These are phyloP conservation scores for Podarcis cretensis DNA, from an alignment of 2,113 vertebrate genomes.

Conservation along the genomic window DNA sequence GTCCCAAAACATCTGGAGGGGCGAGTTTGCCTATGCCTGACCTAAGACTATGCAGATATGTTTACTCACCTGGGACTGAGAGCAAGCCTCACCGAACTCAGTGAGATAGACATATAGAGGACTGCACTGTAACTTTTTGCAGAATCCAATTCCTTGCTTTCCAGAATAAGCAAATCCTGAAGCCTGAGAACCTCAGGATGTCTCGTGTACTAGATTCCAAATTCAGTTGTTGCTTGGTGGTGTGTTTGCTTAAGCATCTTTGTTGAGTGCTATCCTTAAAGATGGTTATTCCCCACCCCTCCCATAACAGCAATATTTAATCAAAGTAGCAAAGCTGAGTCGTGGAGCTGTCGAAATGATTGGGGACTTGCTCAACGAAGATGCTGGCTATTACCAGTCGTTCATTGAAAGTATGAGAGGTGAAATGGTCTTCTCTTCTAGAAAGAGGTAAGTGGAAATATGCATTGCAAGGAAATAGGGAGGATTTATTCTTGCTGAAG, in stretches of 20 bases:
- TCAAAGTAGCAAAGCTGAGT: constrained; percentile 55
- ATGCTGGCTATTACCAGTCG: constrained; percentile 36
- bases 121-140: too few relatives aligned
- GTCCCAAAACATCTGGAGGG: too few relatives aligned
- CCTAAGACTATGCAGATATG: too few relatives aligned
- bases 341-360: constrained; percentile 44
- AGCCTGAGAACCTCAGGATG: background rate
- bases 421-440: background rate
- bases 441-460: background rate
- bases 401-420: constrained; percentile 44
- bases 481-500: background rate
- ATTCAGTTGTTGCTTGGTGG: background rate
- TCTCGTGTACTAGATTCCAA: background rate
- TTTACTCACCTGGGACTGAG: too few relatives aligned
- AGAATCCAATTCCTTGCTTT: background rate
- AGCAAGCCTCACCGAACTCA: too few relatives aligned
- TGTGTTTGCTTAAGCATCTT: background rate
- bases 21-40: too few relatives aligned
- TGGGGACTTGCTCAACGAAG: constrained; percentile 33
- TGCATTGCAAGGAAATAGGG: background rate
- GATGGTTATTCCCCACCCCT: too few relatives aligned
- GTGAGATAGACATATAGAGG: too few relatives aligned
- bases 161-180: background rate
- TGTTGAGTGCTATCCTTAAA: background rate
- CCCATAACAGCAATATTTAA: constrained; percentile 41